Base-by-base conservation (phyloP, 2,113 vertebrate genomes). In the Platysternon megacephalum region DNA sequence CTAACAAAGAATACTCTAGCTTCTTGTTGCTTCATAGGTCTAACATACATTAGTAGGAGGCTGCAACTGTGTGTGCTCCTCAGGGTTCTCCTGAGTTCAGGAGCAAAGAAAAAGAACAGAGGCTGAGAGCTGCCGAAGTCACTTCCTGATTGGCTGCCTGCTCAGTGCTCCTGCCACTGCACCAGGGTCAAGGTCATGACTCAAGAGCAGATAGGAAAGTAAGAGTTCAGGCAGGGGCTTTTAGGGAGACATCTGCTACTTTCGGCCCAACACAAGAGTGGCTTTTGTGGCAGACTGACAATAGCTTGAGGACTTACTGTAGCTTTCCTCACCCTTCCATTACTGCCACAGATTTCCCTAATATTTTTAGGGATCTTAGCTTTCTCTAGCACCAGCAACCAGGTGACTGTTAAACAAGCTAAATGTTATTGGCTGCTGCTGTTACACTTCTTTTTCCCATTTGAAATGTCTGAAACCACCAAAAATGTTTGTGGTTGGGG, bases 61-160 rank as follows among this genome's bases (percentile, higher is more conserved):
- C 0, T 32, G 48, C 61, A 44, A 3, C 79, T 80, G 13, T 1
- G 0, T 83, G 58, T n/a, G 92, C 76, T 0, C 5, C 89, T 81
- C 72, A 32, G 51, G 61, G 96, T 48, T 19, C 81, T 49, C 79
- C 83, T 79, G 76, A 72, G 68, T 28, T 42, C 32, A 58, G 85
- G 61, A 89, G 61, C 82, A 68, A 24, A 68, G 61, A 21, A 58
- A 53, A 42, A 68, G 61, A 68, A 58, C 13, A 42, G 51, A 51
- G 51, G 1, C 1, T 24, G 11, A n/a, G 29, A 76, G 32, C 28
- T 94, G 61, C 44, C 68, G 5, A n/a, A 6, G 17, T 72, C n/a
- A 2, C 13, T 82, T 65, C 56, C 3, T 87, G 86, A 24, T 79
- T 82, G 14, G n/a, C 52, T 42, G 52, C 39, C 58, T 51, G 79